phyloP scores from a whole-genome alignment of 2,888 invertebrate species.

The Drosophila antonietae region DNA sequence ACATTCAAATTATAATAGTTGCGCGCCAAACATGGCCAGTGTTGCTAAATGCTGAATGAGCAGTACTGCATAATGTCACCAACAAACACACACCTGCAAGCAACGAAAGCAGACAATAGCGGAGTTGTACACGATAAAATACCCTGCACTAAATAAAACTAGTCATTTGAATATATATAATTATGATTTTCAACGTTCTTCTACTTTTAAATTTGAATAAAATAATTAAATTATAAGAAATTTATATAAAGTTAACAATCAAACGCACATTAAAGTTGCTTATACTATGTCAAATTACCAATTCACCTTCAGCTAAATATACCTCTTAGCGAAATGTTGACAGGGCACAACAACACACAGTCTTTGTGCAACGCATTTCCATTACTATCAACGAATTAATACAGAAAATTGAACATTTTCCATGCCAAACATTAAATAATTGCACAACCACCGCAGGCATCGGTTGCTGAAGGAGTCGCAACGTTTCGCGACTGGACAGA shows the following conservation, averaged over 20 bases:
- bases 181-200: not conserved
- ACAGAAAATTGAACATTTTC: slow-evolving; percentile 42
- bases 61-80: slow-evolving; percentile 37
- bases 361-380: slow-evolving; percentile 64
- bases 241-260: no score
- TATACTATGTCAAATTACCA: not conserved
- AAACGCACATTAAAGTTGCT: no score
- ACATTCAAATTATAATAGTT: slow-evolving; percentile 2
- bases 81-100: slow-evolving; percentile 50
- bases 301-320: not conserved
- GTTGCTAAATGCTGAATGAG: slow-evolving; percentile 11
- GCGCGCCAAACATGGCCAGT: slow-evolving; percentile 32
- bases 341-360: slow-evolving; percentile 44
- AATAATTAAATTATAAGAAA: no score
- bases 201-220: not conserved
- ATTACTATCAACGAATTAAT: slow-evolving; percentile 44
- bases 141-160: slow-evolving; percentile 7
- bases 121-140: not conserved
- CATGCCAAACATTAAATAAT: slow-evolving; percentile 49
- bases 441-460: slow-evolving; percentile 27
- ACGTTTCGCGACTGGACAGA: slow-evolving; percentile 17
- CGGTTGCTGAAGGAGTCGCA: slow-evolving; percentile 24
- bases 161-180: not conserved
- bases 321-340: slow-evolving; percentile 20
- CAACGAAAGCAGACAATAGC: not conserved